A percentile compares a stretch with the other conserved stretches of the same genome.
These are phyloP conservation scores for Dreissena rostriformis DNA, from an alignment of 1,140 invertebrate genomes.

Conservation along the genomic window DNA sequence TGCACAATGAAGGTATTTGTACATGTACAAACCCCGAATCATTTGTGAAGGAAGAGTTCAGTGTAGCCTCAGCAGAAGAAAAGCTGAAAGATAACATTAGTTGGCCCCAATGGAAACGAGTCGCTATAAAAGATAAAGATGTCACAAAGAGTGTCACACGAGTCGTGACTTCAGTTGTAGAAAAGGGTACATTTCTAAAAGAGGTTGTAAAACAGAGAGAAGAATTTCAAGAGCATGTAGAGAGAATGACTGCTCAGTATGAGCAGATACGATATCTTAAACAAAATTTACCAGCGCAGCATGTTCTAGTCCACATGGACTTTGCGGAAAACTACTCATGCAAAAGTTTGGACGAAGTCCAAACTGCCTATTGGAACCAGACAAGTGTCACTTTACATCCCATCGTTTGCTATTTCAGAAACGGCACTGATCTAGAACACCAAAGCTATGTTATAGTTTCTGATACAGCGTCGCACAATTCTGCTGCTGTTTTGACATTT, in stretches of 20 bases:
- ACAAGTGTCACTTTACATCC: conserved; percentile 52
- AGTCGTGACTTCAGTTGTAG: not conserved
- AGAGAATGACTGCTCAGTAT: conserved; percentile 34
- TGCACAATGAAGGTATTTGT: not conserved
- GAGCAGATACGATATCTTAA: conserved; percentile 4
- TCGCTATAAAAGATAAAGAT: conserved; percentile 2
- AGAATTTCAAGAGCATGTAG: conserved; percentile 1
- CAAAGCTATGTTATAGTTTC: conserved; percentile 46
- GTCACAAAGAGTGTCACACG: not conserved
- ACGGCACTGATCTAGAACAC: conserved; percentile 16
- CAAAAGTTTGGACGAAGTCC: conserved; percentile 40
- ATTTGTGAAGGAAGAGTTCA: not conserved
- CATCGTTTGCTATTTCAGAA: conserved; percentile 32
- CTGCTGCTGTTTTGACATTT: conserved; percentile 24
- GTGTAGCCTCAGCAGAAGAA: not conserved
- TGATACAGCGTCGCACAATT: conserved; percentile 31
- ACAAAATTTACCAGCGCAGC: conserved; percentile 22
- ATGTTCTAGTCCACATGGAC: conserved; percentile 56
- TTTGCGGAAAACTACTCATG: conserved; percentile 58
- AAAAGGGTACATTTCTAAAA: not conserved
- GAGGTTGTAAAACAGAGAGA: not conserved
- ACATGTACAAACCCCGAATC: conserved; percentile 8
- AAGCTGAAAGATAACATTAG: not conserved
- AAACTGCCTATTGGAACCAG: too few relatives aligned
- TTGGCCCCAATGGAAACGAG: too few relatives aligned